Conservation (phyloP, 2,888 invertebrate genomes). For the Cyclophora punctaria region DNA sequence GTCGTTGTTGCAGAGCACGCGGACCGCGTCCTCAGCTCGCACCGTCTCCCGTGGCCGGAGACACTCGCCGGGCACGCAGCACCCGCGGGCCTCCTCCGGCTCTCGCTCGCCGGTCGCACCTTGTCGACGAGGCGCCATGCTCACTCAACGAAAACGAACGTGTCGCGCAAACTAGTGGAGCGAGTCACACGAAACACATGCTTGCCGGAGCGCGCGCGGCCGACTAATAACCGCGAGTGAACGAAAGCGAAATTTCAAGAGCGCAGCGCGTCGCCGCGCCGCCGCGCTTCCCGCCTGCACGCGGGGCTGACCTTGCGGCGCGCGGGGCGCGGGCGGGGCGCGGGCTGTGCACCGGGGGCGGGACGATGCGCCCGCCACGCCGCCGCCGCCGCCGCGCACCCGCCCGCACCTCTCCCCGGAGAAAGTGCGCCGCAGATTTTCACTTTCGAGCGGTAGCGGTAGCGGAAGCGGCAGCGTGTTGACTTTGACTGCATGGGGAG, state of each 20-base stretch:
- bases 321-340: constrained; percentile 30
- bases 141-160: constrained; percentile 66
- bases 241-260: constrained; percentile 84
- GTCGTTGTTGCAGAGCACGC: constrained; percentile 96
- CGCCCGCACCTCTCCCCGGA: constrained; percentile 38
- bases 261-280: constrained; percentile 69
- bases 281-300: constrained; percentile 50
- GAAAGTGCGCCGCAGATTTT: constrained; percentile 71
- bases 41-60: constrained; percentile 80
- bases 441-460: constrained; percentile 64
- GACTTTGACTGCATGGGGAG: no score
- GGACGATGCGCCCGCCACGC: constrained; percentile 34
- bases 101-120: constrained; percentile 68
- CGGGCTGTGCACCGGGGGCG: constrained; percentile 49
- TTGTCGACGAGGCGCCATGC: constrained; percentile 71
- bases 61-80: constrained; percentile 91
- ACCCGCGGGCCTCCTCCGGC: constrained; percentile 75
- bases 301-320: constrained; percentile 58
- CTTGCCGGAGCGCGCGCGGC: constrained; percentile 75
- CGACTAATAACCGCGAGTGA: constrained; percentile 75
- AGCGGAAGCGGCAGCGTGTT: constrained; percentile 28
- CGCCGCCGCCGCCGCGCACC: constrained; percentile 3
- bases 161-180: constrained; percentile 46
- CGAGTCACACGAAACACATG: constrained; percentile 76
- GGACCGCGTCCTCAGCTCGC: constrained; percentile 84